Evolutionary conservation across 2,888 invertebrate genomes (phyloP), one percentile per base, ranked within the genome.

Genomic region (Lycophotia porphyrea): DNA sequence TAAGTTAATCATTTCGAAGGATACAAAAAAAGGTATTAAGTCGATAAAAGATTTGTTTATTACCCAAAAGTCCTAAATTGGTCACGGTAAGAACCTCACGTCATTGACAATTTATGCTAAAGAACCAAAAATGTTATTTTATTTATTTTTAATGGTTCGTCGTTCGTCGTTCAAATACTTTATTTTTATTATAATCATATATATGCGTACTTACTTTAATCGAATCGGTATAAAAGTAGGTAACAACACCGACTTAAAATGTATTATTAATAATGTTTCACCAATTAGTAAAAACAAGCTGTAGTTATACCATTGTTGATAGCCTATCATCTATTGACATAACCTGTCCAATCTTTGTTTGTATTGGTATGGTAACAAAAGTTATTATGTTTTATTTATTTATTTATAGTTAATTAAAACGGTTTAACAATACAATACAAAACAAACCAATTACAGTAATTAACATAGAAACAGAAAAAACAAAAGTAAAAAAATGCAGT

Each of bases 261-360:
- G 34, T 44, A 69, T 21, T 63, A 18, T 34, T 44, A 1, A 70
- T 5, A 42, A 42, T 24, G 31, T 34, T 66, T 67, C 11, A 21
- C 65, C 36, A 39, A 66, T 49, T 68, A 49, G 36, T 66, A 66
- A 36, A 36, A 39, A 66, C 27, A 65, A 49, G 21, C n/a, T 8
- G 18, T 31, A 39, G n/a, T 39, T 8, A n/a, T 73, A 67, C n/a
- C 13, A 27, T 13, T 55, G 27, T 39, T 18, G 52, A 5, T 42
- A 7, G 21, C 18, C 7, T 49, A 31, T 39, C 24, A 11, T 31
- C 27, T 47, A 7, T 55, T 72, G 13, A 71, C 18, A 49, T 31
- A 31, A 71, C 27, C 27, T 55, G 21, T 27, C 2, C 5, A 52
- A 52, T 39, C 34, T 55, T 47, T 63, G 1, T 7, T 27, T 27